These are phyloP conservation scores for Alligator sinensis DNA, from an alignment of 2,113 vertebrate species.

Conservation along the genomic window DNA sequence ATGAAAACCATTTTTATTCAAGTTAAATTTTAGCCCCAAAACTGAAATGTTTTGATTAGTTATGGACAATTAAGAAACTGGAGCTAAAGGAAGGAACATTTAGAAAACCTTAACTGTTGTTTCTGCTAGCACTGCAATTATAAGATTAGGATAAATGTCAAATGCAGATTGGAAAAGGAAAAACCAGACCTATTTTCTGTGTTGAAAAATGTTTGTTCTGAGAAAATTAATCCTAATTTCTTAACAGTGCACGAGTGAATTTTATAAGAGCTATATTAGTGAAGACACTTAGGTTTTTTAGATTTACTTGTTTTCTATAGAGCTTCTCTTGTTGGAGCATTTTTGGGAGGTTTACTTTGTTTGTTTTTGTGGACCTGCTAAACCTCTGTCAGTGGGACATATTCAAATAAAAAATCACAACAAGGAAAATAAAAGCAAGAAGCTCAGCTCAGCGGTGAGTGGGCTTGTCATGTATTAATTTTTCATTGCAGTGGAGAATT, in stretches of 20 bases:
- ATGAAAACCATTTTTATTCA: neutral
- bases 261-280: neutral
- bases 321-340: accelerated
- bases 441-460: constrained; percentile 74
- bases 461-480: constrained; percentile 87
- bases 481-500: constrained; percentile 87
- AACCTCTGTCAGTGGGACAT: constrained; percentile 36
- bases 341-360: neutral
- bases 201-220: neutral
- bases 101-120: neutral
- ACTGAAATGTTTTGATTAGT: neutral
- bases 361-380: neutral
- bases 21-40: neutral
- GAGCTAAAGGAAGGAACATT: neutral
- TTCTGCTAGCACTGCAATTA: neutral
- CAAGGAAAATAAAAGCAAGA: constrained; percentile 78
- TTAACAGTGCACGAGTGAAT: neutral
- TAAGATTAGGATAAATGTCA: neutral
- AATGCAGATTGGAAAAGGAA: neutral
- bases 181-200: neutral
- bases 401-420: constrained; percentile 58
- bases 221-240: neutral
- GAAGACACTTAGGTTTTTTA: neutral
- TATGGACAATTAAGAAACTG: neutral
- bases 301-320: neutral